Base-by-base conservation (phyloP, 2,113 vertebrate genomes). In the Heterotilapia buettikoferi region DNA sequence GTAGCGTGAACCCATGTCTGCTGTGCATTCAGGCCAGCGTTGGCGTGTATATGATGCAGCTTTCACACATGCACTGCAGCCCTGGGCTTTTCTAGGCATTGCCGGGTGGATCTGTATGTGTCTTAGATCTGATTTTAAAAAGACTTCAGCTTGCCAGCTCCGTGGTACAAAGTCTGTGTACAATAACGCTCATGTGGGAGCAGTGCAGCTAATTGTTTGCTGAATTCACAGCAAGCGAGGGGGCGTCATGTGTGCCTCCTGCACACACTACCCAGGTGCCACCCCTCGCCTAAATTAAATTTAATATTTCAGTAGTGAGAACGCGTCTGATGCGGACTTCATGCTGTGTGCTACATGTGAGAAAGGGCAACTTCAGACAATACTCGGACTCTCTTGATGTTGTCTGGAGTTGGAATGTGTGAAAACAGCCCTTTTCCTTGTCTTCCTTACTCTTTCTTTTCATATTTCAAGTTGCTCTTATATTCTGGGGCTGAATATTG, bases 1-100 rank as follows among this genome's bases (percentile, higher is more conserved):
- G 80, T 59, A 88, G 91, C 12, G 66, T 63, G 89, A 88, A 90
- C 90, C 84, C 86, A 47, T 82, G 90, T 92, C 87, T 87, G 57
- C 80, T 19, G 84, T 56, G 24, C 86, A 85, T 92, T 91, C 86
- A 91, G 57, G 16, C 11, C 11, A 5, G 8, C 24, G 68, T 81
- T 84, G 85, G 52, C 76, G 38, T 86, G 47, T 54, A 26, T 83
- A 38, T 45, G 47, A 85, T 33, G 26, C 18, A 18, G 14, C 24
- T 29, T 76, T 29, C 43, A 76, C 71, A 52, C 26, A 78, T 19
- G 45, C 45, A 52, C 18, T 19, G 45, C 45, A 78, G 45, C 26
- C 18, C 26, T 33, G 16, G 47, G 6, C 26, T n/a, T 78, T 31
- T 52, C 26, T 78, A 78, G 45, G 29, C 45, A 52, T 78, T 78